Conservation (phyloP, 1,140 invertebrate species). For the Cherax destructor region DNA sequence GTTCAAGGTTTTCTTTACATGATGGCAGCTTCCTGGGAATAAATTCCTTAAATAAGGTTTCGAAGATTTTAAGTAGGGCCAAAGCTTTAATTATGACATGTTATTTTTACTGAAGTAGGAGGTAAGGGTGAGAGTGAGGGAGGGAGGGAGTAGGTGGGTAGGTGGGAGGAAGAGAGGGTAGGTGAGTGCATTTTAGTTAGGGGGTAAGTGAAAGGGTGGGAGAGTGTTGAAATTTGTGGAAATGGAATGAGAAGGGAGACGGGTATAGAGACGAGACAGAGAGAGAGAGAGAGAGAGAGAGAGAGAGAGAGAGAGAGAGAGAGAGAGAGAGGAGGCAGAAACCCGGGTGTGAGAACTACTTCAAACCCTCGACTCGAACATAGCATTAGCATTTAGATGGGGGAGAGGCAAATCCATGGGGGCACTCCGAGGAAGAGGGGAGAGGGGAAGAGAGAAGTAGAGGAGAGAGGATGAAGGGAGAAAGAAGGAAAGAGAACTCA, state of each 20-base stretch:
- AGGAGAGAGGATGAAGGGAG: background rate
- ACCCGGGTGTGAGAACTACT: background rate
- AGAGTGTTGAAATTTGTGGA: too few species aligned
- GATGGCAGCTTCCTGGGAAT: too few species aligned
- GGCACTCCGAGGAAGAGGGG: background rate
- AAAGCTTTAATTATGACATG: too few species aligned
- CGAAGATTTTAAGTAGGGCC: too few species aligned
- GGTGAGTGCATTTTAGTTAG: background rate
- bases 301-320: background rate
- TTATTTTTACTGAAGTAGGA: too few species aligned
- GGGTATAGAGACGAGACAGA: background rate
- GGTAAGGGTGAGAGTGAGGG: background rate
- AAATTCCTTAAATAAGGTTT: too few species aligned
- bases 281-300: background rate
- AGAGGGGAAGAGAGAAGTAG: background rate
- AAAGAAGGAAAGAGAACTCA: background rate
- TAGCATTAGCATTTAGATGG: conserved; percentile 15
- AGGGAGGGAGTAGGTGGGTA: background rate
- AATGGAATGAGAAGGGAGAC: background rate
- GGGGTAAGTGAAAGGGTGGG: background rate
- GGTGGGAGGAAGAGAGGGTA: background rate
- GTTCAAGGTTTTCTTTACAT: too few species aligned
- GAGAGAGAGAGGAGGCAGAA: background rate
- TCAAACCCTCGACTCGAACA: background rate
- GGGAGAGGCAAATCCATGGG: background rate